Evolutionary conservation across 2,888 invertebrate genomes (phyloP).

Genomic region (Chymomyza procnemis): DNA sequence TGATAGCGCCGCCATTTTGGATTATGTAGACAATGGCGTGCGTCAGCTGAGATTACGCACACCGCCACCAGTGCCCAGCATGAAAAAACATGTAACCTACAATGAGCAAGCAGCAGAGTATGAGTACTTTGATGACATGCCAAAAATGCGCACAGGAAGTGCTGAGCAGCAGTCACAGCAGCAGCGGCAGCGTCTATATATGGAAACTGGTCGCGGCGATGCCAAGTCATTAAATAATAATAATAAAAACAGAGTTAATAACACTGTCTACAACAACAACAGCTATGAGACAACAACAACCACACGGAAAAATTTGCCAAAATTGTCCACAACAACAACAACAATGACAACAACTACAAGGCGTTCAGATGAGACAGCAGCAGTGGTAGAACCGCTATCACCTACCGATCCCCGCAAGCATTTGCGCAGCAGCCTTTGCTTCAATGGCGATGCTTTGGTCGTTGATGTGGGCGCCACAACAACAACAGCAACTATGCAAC

Average conservation of each 20-base stretch:
- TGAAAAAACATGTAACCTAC: conserved; percentile 66
- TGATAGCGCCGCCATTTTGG: conserved; percentile 24
- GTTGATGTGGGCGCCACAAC: conserved; percentile 55
- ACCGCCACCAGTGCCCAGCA: conserved; percentile 27
- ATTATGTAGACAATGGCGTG: conserved; percentile 55
- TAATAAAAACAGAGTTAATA: conserved; percentile 51
- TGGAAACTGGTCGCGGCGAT: conserved; percentile 60
- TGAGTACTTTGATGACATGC: conserved; percentile 46
- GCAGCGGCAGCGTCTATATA: conserved; percentile 49
- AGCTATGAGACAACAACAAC: conserved; percentile 4
- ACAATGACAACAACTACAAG: conserved; percentile 37
- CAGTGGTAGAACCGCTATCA: conserved; percentile 33
- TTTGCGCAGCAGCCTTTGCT: conserved; percentile 77
- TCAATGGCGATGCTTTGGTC: conserved; percentile 73
- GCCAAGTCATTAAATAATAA: conserved; percentile 60
- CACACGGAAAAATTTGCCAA: conserved; percentile 65
- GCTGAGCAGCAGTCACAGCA: conserved; percentile 37
- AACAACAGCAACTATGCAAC: conserved; percentile 21
- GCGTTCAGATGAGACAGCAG: conserved; percentile 47
- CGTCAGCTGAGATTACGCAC: conserved; percentile 53
- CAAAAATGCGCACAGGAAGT: conserved; percentile 71
- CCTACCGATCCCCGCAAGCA: conserved; percentile 67
- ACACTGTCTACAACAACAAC: conserved; percentile 11
- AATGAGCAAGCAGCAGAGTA: conserved; percentile 62
- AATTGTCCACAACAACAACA: conserved; percentile 46